Percentiles rank a stretch among this genome's conserved stretches.
phyloP scores from a whole-genome alignment of 2,888 invertebrate genomes.

The Saturnia pavonia region DNA sequence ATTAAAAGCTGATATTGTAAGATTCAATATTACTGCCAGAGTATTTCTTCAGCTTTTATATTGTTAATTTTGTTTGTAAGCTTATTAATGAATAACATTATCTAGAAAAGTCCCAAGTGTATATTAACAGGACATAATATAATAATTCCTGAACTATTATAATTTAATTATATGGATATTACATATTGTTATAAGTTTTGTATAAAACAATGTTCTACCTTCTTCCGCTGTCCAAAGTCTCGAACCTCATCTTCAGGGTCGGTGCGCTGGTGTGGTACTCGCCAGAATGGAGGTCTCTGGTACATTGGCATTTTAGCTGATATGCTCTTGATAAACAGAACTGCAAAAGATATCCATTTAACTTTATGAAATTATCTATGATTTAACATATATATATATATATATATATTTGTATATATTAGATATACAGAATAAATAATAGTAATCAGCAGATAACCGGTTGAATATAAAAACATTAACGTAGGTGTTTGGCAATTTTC shows the following conservation, averaged over 20 bases:
- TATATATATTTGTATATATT: too few relatives aligned
- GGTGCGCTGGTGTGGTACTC: constrained; percentile 69
- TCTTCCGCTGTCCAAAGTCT: constrained; percentile 51
- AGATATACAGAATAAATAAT: constrained; percentile 14
- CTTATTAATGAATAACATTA: background rate
- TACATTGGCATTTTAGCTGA: constrained; percentile 74
- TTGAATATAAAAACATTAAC: constrained; percentile 25
- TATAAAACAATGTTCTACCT: constrained; percentile 35
- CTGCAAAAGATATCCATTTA: constrained; percentile 26
- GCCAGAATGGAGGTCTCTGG: constrained; percentile 85
- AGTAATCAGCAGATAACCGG: constrained; percentile 2
- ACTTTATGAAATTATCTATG: constrained; percentile 7
- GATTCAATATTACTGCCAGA: constrained; percentile 23
- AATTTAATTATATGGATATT: background rate
- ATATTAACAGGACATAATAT: background rate
- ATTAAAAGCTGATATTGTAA: background rate
- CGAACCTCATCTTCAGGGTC: constrained; percentile 71
- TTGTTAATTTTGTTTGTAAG: too few relatives aligned
- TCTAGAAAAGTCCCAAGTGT: background rate
- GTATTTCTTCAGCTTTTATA: background rate
- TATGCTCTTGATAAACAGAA: background rate
- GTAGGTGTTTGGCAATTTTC: constrained; percentile 63
- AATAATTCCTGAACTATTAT: background rate
- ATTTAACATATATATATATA: background rate
- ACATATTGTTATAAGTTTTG: background rate